These are phyloP conservation scores for Limanda limanda DNA, from an alignment of 2,113 vertebrate species.

Conservation along the genomic window DNA sequence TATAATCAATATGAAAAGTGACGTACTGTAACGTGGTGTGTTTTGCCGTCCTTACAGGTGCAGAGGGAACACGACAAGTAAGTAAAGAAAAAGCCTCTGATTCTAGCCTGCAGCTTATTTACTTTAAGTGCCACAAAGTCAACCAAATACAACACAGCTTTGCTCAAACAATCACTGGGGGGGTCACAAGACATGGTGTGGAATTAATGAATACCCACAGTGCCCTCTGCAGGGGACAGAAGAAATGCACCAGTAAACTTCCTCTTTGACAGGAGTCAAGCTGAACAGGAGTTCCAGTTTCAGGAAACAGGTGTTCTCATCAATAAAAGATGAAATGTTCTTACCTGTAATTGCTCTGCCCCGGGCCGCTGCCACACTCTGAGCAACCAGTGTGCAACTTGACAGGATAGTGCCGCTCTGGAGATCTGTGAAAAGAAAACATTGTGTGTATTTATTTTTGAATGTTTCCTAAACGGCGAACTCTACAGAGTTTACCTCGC, in stretches of 20 bases:
- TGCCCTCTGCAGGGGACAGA: conserved; percentile 78
- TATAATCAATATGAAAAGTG: conserved; percentile 25
- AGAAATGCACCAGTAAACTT: conserved; percentile 16
- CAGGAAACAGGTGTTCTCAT: conserved; percentile 38
- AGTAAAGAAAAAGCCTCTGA: conserved; percentile 31
- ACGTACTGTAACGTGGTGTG: conserved; percentile 21
- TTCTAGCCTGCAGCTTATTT: conserved; percentile 68
- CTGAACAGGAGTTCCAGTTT: conserved; percentile 25
- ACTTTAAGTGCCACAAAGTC: conserved; percentile 61
- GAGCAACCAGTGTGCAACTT: not conserved
- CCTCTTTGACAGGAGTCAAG: conserved; percentile 12
- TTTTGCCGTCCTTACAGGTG: conserved; percentile 41
- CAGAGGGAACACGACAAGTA: conserved; percentile 15
- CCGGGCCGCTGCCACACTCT: not conserved
- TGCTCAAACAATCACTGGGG: conserved; percentile 70
- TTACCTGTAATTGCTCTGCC: conserved; percentile 22
- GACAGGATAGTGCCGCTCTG: not conserved
- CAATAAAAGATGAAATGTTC: conserved; percentile 39
- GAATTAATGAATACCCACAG: conserved; percentile 68
- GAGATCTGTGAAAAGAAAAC: conserved; percentile 9
- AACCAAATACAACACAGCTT: conserved; percentile 72
- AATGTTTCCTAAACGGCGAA: not conserved
- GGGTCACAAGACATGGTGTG: conserved; percentile 9
- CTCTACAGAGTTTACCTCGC: not conserved
- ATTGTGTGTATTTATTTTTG: not conserved